These are phyloP conservation scores for Anarrhichthys ocellatus DNA, from an alignment of 2,113 vertebrate species.

Conservation along the genomic window DNA sequence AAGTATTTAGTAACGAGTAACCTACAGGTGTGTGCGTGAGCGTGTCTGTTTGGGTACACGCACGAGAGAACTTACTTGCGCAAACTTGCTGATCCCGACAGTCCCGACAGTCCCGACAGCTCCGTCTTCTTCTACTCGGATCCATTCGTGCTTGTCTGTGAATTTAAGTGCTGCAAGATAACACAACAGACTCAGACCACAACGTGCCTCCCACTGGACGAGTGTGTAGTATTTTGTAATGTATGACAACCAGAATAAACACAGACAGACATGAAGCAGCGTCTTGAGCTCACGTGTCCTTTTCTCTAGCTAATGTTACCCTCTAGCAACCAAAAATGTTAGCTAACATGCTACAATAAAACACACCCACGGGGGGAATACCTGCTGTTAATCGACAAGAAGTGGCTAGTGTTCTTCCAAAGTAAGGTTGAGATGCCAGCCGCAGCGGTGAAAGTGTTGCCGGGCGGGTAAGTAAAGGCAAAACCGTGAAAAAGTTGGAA, in stretches of 20 bases:
- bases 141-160: conserved; percentile 98
- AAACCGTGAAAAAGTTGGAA: conserved; percentile 71
- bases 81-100: conserved; percentile 97
- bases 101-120: conserved; percentile 92
- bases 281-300: conserved; percentile 21
- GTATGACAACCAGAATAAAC: neutral
- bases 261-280: neutral
- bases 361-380: conserved; percentile 44
- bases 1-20: too few species aligned
- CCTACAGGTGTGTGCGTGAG: neutral
- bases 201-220: too few species aligned
- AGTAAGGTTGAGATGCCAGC: conserved; percentile 44
- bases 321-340: neutral
- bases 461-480: conserved; percentile 65
- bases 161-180: conserved; percentile 91
- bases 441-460: conserved; percentile 30
- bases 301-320: conserved; percentile 26
- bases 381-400: conserved; percentile 75
- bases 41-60: too few species aligned
- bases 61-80: conserved; percentile 87
- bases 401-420: conserved; percentile 67
- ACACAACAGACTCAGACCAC: conserved; percentile 57
- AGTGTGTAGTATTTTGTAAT: neutral
- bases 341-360: conserved; percentile 25
- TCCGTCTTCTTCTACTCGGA: conserved; percentile 91